Conservation (phyloP, 2,113 vertebrate genomes). For the Regulus satrapa region DNA sequence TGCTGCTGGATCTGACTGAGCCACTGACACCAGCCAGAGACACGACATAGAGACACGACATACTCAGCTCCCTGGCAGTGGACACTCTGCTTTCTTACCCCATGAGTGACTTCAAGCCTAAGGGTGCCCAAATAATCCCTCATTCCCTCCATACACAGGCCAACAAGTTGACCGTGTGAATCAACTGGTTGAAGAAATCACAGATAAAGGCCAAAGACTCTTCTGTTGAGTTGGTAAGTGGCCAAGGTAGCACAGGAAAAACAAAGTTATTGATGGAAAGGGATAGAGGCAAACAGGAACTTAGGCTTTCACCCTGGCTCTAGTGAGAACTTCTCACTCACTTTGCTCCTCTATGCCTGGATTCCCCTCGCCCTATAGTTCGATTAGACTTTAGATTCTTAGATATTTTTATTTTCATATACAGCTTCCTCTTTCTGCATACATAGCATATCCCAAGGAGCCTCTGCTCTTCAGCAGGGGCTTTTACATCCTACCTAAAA, state of each 20-base stretch:
- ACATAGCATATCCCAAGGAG: neutral
- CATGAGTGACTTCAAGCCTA: fast-evolving
- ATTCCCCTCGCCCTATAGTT: neutral
- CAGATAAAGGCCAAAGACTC: neutral
- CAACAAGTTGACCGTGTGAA: neutral
- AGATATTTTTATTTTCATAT: neutral
- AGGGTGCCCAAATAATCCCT: neutral
- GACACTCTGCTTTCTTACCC: neutral
- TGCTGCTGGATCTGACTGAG: neutral
- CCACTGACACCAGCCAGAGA: neutral
- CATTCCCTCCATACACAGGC: neutral
- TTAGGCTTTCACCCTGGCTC: neutral
- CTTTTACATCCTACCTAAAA: neutral
- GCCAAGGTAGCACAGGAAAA: neutral
- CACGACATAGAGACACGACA: no score
- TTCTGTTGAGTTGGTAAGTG: neutral
- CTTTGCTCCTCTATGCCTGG: neutral
- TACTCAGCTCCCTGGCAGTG: neutral
- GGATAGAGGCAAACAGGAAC: neutral
- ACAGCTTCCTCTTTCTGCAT: neutral
- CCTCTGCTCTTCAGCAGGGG: neutral
- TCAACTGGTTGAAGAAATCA: neutral
- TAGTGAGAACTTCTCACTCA: neutral
- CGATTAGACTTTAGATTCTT: neutral
- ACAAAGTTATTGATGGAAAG: neutral